Conservation (phyloP, 2,797 vertebrate species). For the Sebastes umbrosus region DNA sequence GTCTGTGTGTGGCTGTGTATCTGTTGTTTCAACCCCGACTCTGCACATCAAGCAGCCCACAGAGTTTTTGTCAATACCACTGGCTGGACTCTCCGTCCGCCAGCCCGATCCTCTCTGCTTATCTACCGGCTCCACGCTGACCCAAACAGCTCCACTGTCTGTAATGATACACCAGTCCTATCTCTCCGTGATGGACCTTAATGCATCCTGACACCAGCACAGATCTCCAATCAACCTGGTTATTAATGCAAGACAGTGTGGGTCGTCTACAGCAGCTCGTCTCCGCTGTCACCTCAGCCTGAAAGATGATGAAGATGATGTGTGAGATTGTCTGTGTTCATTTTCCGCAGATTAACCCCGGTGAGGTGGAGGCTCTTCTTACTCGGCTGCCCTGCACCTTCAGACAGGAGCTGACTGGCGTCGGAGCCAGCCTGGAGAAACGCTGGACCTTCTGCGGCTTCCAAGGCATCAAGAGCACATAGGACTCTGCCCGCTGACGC, state of each 20-base stretch:
- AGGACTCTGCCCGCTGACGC: conserved; percentile 22
- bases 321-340: conserved; percentile 4
- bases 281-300: conserved; percentile 14
- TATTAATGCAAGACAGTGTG: conserved; percentile 42
- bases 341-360: conserved; percentile 86
- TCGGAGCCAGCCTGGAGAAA: conserved; percentile 86
- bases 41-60: conserved; percentile 48
- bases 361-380: conserved; percentile 88
- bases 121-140: conserved; percentile 44
- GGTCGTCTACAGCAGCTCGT: conserved; percentile 25
- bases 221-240: conserved; percentile 19
- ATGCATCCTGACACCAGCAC: conserved; percentile 54
- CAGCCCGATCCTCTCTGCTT: conserved; percentile 44
- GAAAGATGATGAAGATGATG: not conserved
- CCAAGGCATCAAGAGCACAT: conserved; percentile 84
- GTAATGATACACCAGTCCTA: conserved; percentile 36
- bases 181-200: conserved; percentile 46
- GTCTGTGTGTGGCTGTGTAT: conserved; percentile 29
- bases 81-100: conserved; percentile 20
- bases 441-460: conserved; percentile 88
- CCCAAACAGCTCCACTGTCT: conserved; percentile 54
- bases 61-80: conserved; percentile 50
- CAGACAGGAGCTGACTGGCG: conserved; percentile 87
- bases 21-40: conserved; percentile 52
- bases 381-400: conserved; percentile 89